A percentile compares a stretch with the other conserved stretches of the same genome.
Conservation (phyloP, 2,888 invertebrate species). For the Lepidochitona cinerea region DNA sequence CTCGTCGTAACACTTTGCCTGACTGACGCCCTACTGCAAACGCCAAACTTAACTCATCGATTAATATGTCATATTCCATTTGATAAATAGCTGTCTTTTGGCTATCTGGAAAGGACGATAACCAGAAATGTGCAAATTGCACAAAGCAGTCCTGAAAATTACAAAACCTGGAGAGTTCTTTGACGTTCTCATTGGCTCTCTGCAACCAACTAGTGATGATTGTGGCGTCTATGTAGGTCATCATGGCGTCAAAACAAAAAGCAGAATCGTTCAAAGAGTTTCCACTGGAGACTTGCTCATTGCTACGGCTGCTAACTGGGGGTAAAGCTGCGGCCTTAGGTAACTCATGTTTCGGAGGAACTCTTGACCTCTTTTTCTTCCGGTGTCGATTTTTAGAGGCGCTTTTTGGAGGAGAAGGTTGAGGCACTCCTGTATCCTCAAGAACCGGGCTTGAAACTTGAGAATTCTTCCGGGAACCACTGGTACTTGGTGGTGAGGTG, state of each 20-base stretch:
- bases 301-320: slow-evolving; percentile 32
- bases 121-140: slow-evolving; percentile 69
- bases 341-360: slow-evolving; percentile 46
- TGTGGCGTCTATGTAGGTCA: slow-evolving; percentile 66
- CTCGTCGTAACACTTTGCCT: slow-evolving; percentile 51
- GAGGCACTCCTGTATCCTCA: not conserved
- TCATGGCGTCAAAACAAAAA: slow-evolving; percentile 50
- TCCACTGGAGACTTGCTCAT: not conserved
- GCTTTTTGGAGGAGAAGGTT: not conserved
- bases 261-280: not conserved
- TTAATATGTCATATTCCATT: slow-evolving; percentile 62
- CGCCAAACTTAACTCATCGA: slow-evolving; percentile 63
- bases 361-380: slow-evolving; percentile 39
- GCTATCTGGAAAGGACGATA: slow-evolving; percentile 60
- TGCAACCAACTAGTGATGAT: slow-evolving; percentile 65
- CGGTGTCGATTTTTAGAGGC: slow-evolving; percentile 26
- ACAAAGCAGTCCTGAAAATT: slow-evolving; percentile 62
- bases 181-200: slow-evolving; percentile 55
- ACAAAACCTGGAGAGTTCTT: slow-evolving; percentile 56
- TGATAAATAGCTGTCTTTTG: slow-evolving; percentile 65
- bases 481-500: slow-evolving; percentile 34
- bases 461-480: not conserved
- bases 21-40: slow-evolving; percentile 61
- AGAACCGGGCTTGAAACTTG: not conserved
- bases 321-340: slow-evolving; percentile 53